Evolutionary conservation across 1,140 invertebrate genomes (phyloP), one percentile per base, ranked within the genome.

Genomic region (Pseudachorutes palmiensis): DNA sequence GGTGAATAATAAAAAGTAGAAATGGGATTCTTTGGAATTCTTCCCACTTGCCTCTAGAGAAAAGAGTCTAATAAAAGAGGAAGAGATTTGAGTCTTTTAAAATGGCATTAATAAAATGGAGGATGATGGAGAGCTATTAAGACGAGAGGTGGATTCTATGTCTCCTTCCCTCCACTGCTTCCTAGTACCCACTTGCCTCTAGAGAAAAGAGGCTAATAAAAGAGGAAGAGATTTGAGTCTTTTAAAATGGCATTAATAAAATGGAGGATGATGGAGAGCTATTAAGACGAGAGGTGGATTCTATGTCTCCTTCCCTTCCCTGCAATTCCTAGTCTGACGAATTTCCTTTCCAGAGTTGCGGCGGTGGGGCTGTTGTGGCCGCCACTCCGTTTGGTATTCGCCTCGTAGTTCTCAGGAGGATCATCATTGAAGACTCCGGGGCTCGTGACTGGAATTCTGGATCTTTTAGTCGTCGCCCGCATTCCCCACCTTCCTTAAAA

Each of bases 371-470:
- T 55, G 24, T 12, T 55, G 24, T 3, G 51, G 24, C 5, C 3
- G 51, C 3, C 5, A 5, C 5, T 14, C 24, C 24, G 24, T 9
- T 55, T 55, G 51, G 51, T 55, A 55, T 55, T 55, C 51, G 51
- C 5, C 9, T 5, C 3, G 51, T 19, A 55, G 12, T 55, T 55
- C 51, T 55, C 51, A 5, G 3, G 51, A 55, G 51, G 51, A 55
- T 55, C 51, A 55, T 55, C 51, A 55, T 55, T 55, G 51, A 55
- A 24, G 51, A 55, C 51, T 55, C 51, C 51, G 5, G 24, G 12
- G 5, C 12, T 55, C 51, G 51, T 55, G 51, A 55, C 12, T 19
- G 5, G 51, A 55, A 55, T 55, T 22, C 5, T 5, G 3, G 3
- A 55, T 55, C 24, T 55, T 5, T 16, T 55, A 55, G 51, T 26